These are phyloP conservation scores for Teinopalpus imperialis DNA, from an alignment of 2,888 invertebrate species.

Conservation along the genomic window DNA sequence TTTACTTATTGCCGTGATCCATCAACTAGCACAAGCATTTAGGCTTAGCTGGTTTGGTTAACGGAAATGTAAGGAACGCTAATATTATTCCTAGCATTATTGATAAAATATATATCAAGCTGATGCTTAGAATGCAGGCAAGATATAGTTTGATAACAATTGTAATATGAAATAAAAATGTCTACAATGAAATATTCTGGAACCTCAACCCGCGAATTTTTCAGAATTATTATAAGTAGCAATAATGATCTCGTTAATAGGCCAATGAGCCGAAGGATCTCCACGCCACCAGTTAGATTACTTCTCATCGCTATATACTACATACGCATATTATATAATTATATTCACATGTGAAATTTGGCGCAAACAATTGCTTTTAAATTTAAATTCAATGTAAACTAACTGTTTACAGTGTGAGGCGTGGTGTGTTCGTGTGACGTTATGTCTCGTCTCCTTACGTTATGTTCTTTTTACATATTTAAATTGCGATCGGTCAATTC, in stretches of 20 bases:
- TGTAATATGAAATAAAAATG: no score
- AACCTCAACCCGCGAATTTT: constrained; percentile 13
- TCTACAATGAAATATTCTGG: constrained; percentile 17
- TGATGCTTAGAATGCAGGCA: no score
- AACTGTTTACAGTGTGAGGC: constrained; percentile 24
- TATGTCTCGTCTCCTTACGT: constrained; percentile 31
- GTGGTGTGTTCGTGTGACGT: constrained; percentile 30
- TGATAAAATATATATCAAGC: no score
- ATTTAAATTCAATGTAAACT: constrained; percentile 25
- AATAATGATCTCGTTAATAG: constrained; percentile 53
- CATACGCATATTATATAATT: constrained; percentile 20
- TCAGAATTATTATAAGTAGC: constrained; percentile 45
- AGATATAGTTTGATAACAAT: no score
- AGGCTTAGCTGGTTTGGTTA: no score
- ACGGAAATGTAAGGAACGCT: no score
- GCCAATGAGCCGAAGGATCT: constrained; percentile 54
- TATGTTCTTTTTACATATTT: constrained; percentile 3
- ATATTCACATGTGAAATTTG: constrained; percentile 19
- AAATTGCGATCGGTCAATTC: constrained; percentile 28
- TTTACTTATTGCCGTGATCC: no score
- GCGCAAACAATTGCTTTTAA: constrained; percentile 26
- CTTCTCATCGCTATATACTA: constrained; percentile 39
- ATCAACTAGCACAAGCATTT: no score
- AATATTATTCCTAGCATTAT: no score
- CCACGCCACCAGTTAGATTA: constrained; percentile 48